Percentiles rank a stretch among this genome's conserved stretches.
phyloP scores from a whole-genome alignment of 37 sponge, comb jelly and placozoan species.

The Cliona cf. orientalis region DNA sequence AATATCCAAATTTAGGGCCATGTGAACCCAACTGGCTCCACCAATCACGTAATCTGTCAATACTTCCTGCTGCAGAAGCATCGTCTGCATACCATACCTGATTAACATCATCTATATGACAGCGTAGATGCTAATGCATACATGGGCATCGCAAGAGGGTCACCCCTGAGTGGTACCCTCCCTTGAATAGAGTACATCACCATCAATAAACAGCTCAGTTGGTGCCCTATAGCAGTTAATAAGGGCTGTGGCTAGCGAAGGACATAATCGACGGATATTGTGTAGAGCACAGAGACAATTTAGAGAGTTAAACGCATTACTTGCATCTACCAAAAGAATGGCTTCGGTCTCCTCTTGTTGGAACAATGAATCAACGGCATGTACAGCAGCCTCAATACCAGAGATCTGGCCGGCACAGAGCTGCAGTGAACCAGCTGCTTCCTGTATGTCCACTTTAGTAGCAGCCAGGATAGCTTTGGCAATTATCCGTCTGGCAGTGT shows the following conservation, averaged over 20 bases:
- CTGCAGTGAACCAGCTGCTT: conserved; percentile 73
- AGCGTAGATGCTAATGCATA: conserved; percentile 51
- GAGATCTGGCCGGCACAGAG: conserved; percentile 67
- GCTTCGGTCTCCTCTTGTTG: conserved; percentile 33
- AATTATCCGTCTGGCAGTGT: conserved; percentile 52
- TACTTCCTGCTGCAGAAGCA: conserved; percentile 25
- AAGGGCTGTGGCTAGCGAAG: conserved; percentile 28
- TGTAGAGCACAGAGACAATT: conserved; percentile 54
- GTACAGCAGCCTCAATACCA: conserved; percentile 68
- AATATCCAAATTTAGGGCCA: too few species aligned
- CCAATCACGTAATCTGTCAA: too few species aligned
- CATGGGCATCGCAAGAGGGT: conserved; percentile 64
- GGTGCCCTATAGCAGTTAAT: conserved; percentile 36
- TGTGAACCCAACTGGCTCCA: too few species aligned
- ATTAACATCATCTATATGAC: conserved; percentile 29
- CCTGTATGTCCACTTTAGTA: conserved; percentile 18
- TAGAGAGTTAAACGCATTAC: conserved; percentile 67
- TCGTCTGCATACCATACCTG: conserved; percentile 76
- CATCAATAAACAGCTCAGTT: conserved; percentile 2
- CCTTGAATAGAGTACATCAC: conserved; percentile 31
- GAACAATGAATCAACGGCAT: conserved; percentile 42
- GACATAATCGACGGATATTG: conserved; percentile 52
- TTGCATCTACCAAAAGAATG: conserved; percentile 66
- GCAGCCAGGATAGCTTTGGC: conserved; percentile 49
- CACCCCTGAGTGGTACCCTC: conserved; percentile 60